Evolutionary conservation across 2,113 vertebrate genomes (phyloP).

Genomic region (Apodemus speciosus): DNA sequence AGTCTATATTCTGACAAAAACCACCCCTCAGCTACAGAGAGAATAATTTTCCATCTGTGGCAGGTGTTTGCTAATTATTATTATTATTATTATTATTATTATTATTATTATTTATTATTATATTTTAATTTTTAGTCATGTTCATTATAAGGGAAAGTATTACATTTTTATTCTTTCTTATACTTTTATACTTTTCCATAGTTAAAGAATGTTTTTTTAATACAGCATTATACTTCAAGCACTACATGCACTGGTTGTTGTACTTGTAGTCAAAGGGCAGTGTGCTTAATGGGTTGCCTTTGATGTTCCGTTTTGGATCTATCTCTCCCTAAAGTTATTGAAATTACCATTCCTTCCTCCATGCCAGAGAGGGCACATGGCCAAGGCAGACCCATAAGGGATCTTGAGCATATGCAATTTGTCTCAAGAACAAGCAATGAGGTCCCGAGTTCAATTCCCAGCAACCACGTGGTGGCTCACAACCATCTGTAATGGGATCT

Average conservation of each 20-base stretch:
- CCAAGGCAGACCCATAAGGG: background rate
- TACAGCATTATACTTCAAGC: background rate
- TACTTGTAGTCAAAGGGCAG: background rate
- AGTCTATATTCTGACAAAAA: background rate
- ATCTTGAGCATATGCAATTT: background rate
- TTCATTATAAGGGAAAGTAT: constrained; percentile 11
- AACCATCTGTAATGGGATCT: no score
- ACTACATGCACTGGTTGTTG: background rate
- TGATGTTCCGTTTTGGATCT: background rate
- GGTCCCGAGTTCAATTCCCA: no score
- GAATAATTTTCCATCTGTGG: constrained; percentile 48
- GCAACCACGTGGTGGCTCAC: no score
- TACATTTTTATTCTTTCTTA: no score
- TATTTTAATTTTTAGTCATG: constrained; percentile 22
- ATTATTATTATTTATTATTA: constrained; percentile 54
- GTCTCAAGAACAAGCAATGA: background rate
- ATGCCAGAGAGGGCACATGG: fast-evolving
- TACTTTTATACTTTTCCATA: background rate
- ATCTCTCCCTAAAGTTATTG: background rate
- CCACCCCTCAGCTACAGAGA: background rate
- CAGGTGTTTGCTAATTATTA: constrained; percentile 35
- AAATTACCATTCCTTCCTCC: background rate
- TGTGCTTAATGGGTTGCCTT: background rate
- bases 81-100: constrained; percentile 36
- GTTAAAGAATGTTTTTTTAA: background rate